Conservation (phyloP, 2,797 vertebrate genomes). For the Phalloptychus januarius region DNA sequence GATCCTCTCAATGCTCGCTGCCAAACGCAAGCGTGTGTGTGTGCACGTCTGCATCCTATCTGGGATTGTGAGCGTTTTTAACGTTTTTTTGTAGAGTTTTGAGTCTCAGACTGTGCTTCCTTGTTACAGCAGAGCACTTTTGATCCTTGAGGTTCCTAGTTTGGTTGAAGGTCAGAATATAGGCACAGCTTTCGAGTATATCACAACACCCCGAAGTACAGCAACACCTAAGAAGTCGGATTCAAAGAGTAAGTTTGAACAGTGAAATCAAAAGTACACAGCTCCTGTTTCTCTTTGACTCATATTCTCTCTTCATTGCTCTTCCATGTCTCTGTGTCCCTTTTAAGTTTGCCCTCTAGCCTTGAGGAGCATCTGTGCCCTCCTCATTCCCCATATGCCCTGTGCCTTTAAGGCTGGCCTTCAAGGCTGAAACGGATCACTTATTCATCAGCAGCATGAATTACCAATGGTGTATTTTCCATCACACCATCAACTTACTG, state of each 20-base stretch:
- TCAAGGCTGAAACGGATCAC: constrained; percentile 62
- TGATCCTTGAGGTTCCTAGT: constrained; percentile 48
- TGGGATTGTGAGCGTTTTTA: constrained; percentile 6
- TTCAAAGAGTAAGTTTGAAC: constrained; percentile 50
- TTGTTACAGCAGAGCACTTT: constrained; percentile 21
- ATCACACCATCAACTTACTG: constrained; percentile 69
- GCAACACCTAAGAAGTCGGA: constrained; percentile 32
- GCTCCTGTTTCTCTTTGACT: constrained; percentile 27
- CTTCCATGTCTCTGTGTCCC: constrained; percentile 43
- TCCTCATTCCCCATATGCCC: constrained; percentile 74
- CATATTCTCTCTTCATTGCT: constrained; percentile 29
- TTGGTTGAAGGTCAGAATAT: constrained; percentile 56
- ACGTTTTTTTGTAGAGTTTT: not conserved
- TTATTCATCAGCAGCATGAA: constrained; percentile 77
- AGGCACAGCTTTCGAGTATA: constrained; percentile 46
- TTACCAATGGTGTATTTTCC: constrained; percentile 75
- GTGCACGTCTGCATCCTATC: constrained; percentile 12
- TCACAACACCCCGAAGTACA: constrained; percentile 37
- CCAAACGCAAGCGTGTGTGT: constrained; percentile 16
- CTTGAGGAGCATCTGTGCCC: constrained; percentile 74
- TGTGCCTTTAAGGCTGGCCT: constrained; percentile 70
- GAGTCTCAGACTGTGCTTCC: not conserved
- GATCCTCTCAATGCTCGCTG: constrained; percentile 64
- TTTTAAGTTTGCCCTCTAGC: constrained; percentile 69
- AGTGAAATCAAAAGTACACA: constrained; percentile 39